These are phyloP conservation scores for Acanthosepion esculentum DNA, from an alignment of 2,888 invertebrate genomes.

Conservation along the genomic window DNA sequence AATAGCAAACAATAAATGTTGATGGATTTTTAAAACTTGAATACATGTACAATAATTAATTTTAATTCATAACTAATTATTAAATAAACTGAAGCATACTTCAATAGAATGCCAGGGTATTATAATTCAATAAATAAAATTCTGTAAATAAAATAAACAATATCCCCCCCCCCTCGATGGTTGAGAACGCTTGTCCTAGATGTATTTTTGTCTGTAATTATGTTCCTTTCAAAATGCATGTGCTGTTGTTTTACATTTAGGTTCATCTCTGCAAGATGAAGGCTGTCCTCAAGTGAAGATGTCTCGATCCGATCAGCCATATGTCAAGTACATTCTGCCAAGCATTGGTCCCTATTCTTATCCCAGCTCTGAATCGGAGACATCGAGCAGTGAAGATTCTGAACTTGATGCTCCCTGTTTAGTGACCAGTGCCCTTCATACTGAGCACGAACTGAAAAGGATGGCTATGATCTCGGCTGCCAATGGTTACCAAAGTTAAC, in stretches of 20 bases:
- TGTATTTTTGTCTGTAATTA: too few species aligned
- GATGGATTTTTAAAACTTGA: too few species aligned
- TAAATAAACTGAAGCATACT: too few species aligned
- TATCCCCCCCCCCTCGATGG: too few species aligned
- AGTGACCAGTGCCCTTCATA: constrained; percentile 36
- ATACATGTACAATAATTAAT: too few species aligned
- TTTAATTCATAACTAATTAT: too few species aligned
- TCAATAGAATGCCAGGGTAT: too few species aligned
- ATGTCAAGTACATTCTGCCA: constrained; percentile 40
- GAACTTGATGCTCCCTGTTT: constrained; percentile 43
- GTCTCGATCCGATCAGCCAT: background rate
- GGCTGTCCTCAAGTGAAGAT: background rate
- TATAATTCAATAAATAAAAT: too few species aligned
- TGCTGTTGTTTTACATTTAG: background rate
- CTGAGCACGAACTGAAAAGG: background rate
- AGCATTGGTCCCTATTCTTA: background rate
- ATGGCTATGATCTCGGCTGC: background rate
- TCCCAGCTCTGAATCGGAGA: constrained; percentile 41
- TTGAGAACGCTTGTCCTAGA: too few species aligned
- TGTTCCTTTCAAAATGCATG: background rate
- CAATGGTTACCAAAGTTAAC: constrained; percentile 3
- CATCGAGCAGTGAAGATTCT: constrained; percentile 44
- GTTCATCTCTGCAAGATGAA: background rate
- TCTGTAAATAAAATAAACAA: too few species aligned
- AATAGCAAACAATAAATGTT: too few species aligned